phyloP scores from a whole-genome alignment of 2,797 vertebrate genomes.

The Galagoides demidoff region DNA sequence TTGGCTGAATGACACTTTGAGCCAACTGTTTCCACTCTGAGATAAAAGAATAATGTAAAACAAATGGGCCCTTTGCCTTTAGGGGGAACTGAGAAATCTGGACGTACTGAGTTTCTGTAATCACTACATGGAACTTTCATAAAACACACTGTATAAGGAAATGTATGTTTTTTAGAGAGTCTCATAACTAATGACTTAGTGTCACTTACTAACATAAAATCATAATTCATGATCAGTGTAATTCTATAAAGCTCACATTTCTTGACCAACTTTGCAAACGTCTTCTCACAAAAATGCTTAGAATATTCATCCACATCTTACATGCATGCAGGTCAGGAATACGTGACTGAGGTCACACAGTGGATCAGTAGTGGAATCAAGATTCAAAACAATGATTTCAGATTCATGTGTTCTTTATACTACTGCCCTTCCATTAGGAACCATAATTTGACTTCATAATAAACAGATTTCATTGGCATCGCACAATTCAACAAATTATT shows the following conservation, averaged over 20 bases:
- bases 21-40: slow-evolving; percentile 19
- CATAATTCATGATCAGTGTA: neutral
- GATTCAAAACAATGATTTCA: neutral
- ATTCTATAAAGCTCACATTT: neutral
- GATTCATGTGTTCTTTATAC: neutral
- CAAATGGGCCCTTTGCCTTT: neutral
- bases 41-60: slow-evolving; percentile 44
- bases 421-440: neutral
- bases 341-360: neutral
- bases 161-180: neutral
- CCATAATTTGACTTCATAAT: neutral
- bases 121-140: neutral
- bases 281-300: neutral
- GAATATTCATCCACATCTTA: neutral
- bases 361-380: neutral
- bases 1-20: neutral
- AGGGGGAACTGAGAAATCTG: neutral
- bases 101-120: neutral
- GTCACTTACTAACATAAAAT: slow-evolving; percentile 8
- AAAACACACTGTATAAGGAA: neutral
- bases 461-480: neutral
- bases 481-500: neutral
- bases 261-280: neutral
- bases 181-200: neutral
- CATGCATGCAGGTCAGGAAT: neutral